Percentiles rank a stretch among this genome's conserved stretches.
Conservation (phyloP, 2,113 vertebrate genomes). For the Eublepharis macularius region DNA sequence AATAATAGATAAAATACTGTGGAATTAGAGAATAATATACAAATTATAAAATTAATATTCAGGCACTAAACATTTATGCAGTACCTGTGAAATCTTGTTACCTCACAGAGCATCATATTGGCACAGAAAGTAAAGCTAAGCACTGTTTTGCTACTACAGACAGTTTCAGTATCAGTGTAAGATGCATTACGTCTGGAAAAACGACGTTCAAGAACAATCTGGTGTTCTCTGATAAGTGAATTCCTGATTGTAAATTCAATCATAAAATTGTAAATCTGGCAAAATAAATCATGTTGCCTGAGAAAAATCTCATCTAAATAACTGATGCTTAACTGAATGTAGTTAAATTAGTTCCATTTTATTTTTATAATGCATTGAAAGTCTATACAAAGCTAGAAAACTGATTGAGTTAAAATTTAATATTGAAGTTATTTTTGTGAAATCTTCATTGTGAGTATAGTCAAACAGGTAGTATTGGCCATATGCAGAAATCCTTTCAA, state of each 20-base stretch:
- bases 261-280: not conserved
- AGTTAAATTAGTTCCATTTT: not conserved
- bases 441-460: conserved; percentile 34
- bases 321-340: not conserved
- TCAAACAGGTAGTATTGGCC: not conserved
- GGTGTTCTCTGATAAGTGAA: not conserved
- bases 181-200: not conserved
- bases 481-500: not conserved
- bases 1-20: not conserved
- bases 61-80: not conserved
- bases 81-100: not conserved
- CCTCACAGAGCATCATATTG: not conserved
- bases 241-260: conserved; percentile 28
- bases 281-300: not conserved
- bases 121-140: not conserved
- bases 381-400: conserved; percentile 9
- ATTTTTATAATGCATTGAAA: conserved; percentile 21
- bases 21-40: not conserved
- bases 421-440: not conserved
- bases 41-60: not conserved
- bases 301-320: not conserved
- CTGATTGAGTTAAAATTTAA: not conserved
- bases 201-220: not conserved
- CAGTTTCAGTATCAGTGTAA: not conserved
- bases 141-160: not conserved